phyloP scores from a whole-genome alignment of 2,888 invertebrate species.

The Blomia tropicalis region DNA sequence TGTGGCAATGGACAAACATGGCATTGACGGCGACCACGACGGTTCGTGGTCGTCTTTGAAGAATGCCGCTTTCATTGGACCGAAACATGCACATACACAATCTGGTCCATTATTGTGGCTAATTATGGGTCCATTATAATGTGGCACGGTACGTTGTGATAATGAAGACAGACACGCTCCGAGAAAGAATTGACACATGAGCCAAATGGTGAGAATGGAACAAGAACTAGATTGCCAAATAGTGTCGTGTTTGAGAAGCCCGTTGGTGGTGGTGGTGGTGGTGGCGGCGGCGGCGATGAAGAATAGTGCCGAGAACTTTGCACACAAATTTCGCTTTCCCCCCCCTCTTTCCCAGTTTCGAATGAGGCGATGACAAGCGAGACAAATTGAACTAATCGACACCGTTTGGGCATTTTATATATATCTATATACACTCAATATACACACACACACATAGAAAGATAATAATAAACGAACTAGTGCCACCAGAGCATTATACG shows the following conservation, averaged over 20 bases:
- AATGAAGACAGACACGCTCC: constrained; percentile 10
- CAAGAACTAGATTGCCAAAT: too few relatives aligned
- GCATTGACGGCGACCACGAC: too few relatives aligned
- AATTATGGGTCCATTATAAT: not conserved
- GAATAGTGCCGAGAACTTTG: not conserved
- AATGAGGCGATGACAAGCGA: constrained; percentile 14
- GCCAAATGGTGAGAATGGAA: not conserved
- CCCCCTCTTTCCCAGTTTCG: too few relatives aligned
- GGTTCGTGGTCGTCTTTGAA: too few relatives aligned
- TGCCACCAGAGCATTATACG: too few relatives aligned
- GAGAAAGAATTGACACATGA: not conserved
- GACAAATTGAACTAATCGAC: constrained; percentile 15
- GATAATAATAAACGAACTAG: too few relatives aligned
- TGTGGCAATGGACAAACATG: too few relatives aligned
- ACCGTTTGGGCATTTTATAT: not conserved
- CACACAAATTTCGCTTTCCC: not conserved
- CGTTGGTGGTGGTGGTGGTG: too few relatives aligned
- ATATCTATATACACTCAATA: too few relatives aligned
- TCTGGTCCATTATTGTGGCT: not conserved
- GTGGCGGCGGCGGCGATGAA: not conserved
- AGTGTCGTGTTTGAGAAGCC: too few relatives aligned
- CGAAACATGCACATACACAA: not conserved
- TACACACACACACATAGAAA: too few relatives aligned
- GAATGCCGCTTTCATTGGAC: not conserved
- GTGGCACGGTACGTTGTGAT: not conserved